Base-by-base conservation (phyloP, 2,888 invertebrate species). In the Melanostoma scalare region DNA sequence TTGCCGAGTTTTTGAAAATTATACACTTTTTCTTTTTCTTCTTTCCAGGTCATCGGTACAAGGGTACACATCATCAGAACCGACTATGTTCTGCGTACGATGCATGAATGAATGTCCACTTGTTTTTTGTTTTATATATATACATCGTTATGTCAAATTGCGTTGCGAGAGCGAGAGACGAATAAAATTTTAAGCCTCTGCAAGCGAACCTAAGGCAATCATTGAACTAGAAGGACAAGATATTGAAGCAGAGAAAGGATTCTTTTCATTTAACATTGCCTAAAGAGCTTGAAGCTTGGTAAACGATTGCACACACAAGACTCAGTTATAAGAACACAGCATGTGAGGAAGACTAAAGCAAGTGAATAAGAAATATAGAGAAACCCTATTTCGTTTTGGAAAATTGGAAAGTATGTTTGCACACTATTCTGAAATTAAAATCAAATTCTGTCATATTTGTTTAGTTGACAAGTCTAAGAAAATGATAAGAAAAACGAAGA, bases 351-450 rank as follows among this genome's bases (percentile, higher is more conserved):
- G 56, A 50, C 35, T n/a, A 8, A 61, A 31, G 53, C 53, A 30
- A 42, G 60, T 61, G 38, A 76, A 55, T 60, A 55, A 69, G 53
- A 61, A 55, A 65, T 53, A 36, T 9, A 1, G 48, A 33, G 4
- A 33, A 52, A 52, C 9, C 3, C 10, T 52, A n/a, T 3, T 63
- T 68, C 42, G 63, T 56, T 63, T 69, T 46, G 30, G 31, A 40
- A 36, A 56, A 35, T 67, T 46, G 46, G 8, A 52, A 76, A 75
- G 80, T 60, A 52, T 67, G 53, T 81, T 76, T 81, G 81, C 76
- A 76, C 77, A 67, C 72, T 67, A 72, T 69, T 63, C 67, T 33
- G 61, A 81, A 81, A 81, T 81, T 77, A 81, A 72, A 81, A 81
- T 76, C 76, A 72, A 81, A 77, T 77, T 67, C 61, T 8, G 38